Base-by-base conservation (phyloP, 2,888 invertebrate species). In the Aporophyla lueneburgensis region DNA sequence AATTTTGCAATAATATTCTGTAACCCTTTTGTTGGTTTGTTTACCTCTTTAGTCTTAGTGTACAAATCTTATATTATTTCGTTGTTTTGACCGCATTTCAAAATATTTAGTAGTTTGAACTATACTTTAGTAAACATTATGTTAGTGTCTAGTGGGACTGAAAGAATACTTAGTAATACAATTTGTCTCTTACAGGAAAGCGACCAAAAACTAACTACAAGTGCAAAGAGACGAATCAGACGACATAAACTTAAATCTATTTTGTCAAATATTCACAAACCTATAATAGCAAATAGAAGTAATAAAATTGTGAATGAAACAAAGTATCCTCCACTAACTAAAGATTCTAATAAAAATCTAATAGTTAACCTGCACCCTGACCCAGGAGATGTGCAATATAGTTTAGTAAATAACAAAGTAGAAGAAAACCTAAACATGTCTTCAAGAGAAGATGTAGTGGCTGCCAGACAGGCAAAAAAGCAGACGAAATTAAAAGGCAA, bases 391-490 rank as follows among this genome's bases (percentile, higher is more conserved):
- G 88, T 74, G 19, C 79, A 74, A 83, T 74, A 75, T 51, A 80
- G 51, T 76, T 33, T 74, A 65, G 5, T 74, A 62, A 81, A 71
- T 6, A 78, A 79, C 69, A 81, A 78, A 83, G 56, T 74, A 78
- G 69, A 81, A 74, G 74, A 81, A 71, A 85, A 80, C 71, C 78
- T n/a, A 75, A 86, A 87, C 56, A 94, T 94, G 93, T 93, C 94
- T 81, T 88, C 93, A 16, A 93, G 90, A 84, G 93, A 95, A 40
- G 94, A 95, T 63, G 89, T 96, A 2, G 76, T 92, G 84, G 96
- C 95, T 74, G 94, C 95, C 12, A 93, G 96, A 83, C 94, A 96
- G 90, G 94, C 94, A n/a, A 96, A 96, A 76, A 96, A 96, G 88
- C 86, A 91, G 70, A 92, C 93, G 27, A 96, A 96, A 90, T 92